These are phyloP conservation scores for Penaeus indicus DNA, from an alignment of 1,140 invertebrate species.

Conservation along the genomic window DNA sequence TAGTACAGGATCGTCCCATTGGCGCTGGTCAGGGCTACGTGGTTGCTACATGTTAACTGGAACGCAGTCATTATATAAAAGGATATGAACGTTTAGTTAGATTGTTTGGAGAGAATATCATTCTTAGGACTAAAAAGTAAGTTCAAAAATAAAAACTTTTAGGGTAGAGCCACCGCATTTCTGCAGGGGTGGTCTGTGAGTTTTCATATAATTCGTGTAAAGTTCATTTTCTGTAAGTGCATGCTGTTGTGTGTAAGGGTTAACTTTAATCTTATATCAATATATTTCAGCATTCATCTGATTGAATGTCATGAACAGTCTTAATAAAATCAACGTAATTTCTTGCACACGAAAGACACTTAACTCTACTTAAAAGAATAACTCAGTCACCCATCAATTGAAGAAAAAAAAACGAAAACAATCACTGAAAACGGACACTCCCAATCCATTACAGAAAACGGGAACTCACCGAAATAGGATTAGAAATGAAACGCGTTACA, in stretches of 20 bases:
- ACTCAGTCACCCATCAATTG: background rate
- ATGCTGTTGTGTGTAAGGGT: too few relatives aligned
- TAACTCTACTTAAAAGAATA: too few relatives aligned
- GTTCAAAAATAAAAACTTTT: too few relatives aligned
- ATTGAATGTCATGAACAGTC: too few relatives aligned
- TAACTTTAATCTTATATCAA: too few relatives aligned
- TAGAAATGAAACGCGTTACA: slow-evolving; percentile 73
- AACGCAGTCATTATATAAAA: background rate
- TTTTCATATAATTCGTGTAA: too few relatives aligned
- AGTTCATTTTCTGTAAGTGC: too few relatives aligned
- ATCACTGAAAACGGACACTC: background rate
- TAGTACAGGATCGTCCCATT: slow-evolving; percentile 42
- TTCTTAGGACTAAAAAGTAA: background rate
- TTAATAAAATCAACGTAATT: too few relatives aligned
- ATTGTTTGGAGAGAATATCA: background rate
- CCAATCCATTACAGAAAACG: background rate
- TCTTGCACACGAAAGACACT: too few relatives aligned
- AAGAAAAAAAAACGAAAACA: background rate
- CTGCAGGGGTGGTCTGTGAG: too few relatives aligned
- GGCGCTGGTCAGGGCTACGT: slow-evolving; percentile 41
- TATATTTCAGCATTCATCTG: too few relatives aligned
- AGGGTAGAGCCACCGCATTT: too few relatives aligned
- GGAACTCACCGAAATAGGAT: slow-evolving; percentile 39
- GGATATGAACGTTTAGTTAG: background rate
- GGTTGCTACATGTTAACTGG: slow-evolving; percentile 44